Base-by-base conservation (phyloP, 2,888 invertebrate genomes). In the Clostera curtula region DNA sequence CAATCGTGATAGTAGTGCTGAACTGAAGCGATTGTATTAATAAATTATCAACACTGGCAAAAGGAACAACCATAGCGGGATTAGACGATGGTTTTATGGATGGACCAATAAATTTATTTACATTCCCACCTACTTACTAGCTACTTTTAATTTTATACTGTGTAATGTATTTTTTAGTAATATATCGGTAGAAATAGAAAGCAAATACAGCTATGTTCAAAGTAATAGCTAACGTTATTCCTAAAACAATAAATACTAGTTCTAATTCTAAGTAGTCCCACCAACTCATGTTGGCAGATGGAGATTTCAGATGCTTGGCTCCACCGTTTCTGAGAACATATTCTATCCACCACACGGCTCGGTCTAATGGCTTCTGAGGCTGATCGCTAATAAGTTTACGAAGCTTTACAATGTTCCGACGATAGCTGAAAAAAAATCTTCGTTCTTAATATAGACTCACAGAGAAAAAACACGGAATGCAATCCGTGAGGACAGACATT, bases 261-360 rank as follows among this genome's bases (percentile, higher is more conserved):
- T 66, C 49, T 2, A 68, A 11, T 25, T 64, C 56, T 1, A 55
- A 27, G 12, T 56, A 62, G 12, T 61, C 24, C 1, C 36, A 3
- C 53, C 52, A 55, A 2, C 54, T 24, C 16, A 65, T 50, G 32
- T 60, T 56, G 16, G 61, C 61, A 2, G 52, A 44, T 0, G 74
- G 71, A 10, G 72, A 55, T 5, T 68, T 61, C 2, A 83, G 51
- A 34, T 82, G 77, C 10, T 30, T 44, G 0, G 75, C 69, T 1
- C 79, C 72, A 6, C 63, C 56, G 34, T 79, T 69, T 2, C 76
- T 53, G 12, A 80, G 34, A 2, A 82, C 66, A 42, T 84, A 65
- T 42, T 85, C 84, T n/a, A 65, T 72, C 82, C 82, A 83, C 76
- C 77, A 80, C 7, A 80, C 49, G 0, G 76, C 74, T 4, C 71